Evolutionary conservation across 30 jellyfish, hydroid and myxozoan genomes (phyloP), one percentile per base, ranked within the genome.

Genomic region (Chironex yamaguchii): DNA sequence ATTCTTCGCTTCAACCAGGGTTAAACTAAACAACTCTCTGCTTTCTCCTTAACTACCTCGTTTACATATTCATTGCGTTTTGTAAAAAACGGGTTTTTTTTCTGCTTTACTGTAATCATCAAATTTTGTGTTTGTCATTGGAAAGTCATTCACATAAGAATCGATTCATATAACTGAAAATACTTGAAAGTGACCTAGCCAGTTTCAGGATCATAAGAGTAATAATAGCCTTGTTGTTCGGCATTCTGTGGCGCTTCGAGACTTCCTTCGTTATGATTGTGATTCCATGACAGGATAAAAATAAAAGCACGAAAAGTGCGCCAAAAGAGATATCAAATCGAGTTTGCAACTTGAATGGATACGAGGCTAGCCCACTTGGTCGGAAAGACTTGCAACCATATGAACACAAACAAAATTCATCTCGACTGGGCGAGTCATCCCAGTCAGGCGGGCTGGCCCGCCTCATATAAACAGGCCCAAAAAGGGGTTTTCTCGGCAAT

Each of bases 1-100:
- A 78, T 32, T 78, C 81, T 26, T 78, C 90, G 2, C 81, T 52
- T 54, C 90, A 70, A 26, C 90, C 80, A 52, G 81, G 81, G 9
- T 62, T 54, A 29, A 72, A 34, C 85, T 71, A 72, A 34, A 34
- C 48, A 34, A 1, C 36, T 72, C 71, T 42, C 31, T 72, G 25
- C 85, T 72, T 72, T 42, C 85, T 72, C 71, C 32, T 42, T 49
- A 72, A 23, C 66, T 52, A 26, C 32, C 85, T 35, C 71, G 14
- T 42, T 52, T 36, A 42, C 34, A 34, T 32, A 42, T 72, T 34
- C 31, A 14, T 69, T 69, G 82, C 68, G 20, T 69, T 69, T 67
- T 69, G 79, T 30, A 65, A 32, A 52, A 65, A 65, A 65, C 79
- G 54, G 79, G 29, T 65, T 65, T 52, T 2, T 65, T 65, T 65